Conservation (phyloP, 2,888 invertebrate species). For the Leucophenga montana region DNA sequence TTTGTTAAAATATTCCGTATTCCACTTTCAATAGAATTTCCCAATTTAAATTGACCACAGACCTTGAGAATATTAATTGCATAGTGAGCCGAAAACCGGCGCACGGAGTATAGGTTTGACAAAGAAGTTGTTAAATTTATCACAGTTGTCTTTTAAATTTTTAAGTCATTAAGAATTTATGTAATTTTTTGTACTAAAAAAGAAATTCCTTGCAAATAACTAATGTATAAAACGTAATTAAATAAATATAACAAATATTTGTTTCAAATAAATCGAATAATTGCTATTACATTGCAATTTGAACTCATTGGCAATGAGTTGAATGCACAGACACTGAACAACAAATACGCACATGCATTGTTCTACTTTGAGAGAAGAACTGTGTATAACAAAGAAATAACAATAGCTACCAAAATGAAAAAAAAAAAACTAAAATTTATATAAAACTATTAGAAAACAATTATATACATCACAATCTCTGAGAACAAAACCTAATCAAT, state of each 20-base stretch:
- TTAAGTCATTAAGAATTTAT: no score
- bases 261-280: not conserved
- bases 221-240: no score
- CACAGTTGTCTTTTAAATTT: no score
- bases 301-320: slow-evolving; percentile 28
- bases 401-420: not conserved
- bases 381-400: not conserved
- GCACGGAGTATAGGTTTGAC: no score
- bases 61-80: no score
- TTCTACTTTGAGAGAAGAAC: not conserved
- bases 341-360: not conserved
- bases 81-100: no score
- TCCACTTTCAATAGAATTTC: no score
- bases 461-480: not conserved
- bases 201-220: no score
- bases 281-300: not conserved
- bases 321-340: slow-evolving; percentile 15
- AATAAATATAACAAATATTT: not conserved
- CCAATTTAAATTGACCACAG: no score
- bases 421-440: not conserved
- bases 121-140: no score
- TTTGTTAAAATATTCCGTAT: no score
- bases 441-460: not conserved
- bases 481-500: not conserved
- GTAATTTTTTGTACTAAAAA: no score